phyloP scores from a whole-genome alignment of 2,888 invertebrate genomes.

The Junonia oenone region DNA sequence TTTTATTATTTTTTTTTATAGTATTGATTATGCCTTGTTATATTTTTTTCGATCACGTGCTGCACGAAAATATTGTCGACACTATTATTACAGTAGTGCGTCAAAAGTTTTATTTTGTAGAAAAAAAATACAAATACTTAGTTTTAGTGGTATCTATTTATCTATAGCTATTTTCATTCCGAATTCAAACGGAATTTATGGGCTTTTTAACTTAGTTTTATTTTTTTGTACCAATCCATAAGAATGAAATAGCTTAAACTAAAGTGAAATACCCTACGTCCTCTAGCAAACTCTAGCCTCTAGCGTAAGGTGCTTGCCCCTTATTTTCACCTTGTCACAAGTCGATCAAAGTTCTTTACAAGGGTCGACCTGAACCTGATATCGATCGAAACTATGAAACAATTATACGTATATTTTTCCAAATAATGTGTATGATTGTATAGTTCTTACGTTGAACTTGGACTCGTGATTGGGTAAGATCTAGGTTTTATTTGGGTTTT shows the following conservation, averaged over 20 bases:
- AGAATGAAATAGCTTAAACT: no score
- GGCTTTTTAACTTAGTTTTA: no score
- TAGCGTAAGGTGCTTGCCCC: neutral
- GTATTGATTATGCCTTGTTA: neutral
- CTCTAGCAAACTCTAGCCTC: neutral
- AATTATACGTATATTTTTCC: no score
- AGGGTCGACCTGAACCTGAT: neutral
- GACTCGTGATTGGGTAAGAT: no score
- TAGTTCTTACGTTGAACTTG: no score
- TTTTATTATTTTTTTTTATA: neutral
- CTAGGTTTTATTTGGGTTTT: no score
- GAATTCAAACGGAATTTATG: no score
- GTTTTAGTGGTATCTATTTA: no score
- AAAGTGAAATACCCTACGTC: neutral
- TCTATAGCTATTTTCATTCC: no score
- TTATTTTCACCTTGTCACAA: slow-evolving; percentile 10
- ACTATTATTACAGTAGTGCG: neutral
- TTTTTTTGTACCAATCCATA: no score
- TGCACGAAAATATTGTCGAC: neutral
- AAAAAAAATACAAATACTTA: neutral
- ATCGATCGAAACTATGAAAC: no score
- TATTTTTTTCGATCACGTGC: slow-evolving; percentile 5
- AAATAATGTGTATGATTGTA: no score
- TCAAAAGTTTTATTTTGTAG: neutral
- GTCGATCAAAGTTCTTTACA: slow-evolving; percentile 7